phyloP scores from a whole-genome alignment of 1,140 invertebrate species.

The Brachionus plicatilis region DNA sequence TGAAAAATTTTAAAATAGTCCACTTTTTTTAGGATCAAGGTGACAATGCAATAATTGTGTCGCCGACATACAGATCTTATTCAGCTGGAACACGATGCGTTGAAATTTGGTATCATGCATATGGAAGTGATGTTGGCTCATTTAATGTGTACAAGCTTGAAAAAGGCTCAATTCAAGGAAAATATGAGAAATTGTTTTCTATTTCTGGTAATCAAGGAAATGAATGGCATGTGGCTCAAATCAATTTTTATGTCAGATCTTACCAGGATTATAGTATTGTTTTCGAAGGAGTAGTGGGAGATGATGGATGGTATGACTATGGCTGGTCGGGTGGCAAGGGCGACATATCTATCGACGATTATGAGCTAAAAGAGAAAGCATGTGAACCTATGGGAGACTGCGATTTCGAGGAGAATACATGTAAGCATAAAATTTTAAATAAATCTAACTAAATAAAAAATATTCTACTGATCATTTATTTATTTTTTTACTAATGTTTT shows the following conservation, averaged over 20 bases:
- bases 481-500: no score
- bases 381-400: conserved; percentile 42
- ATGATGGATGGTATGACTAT: conserved; percentile 4
- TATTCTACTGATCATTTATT: no score
- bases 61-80: neutral
- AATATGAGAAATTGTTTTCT: conserved; percentile 44
- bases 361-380: conserved; percentile 30
- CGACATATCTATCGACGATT: conserved; percentile 51
- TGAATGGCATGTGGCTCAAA: conserved; percentile 46
- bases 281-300: conserved; percentile 41
- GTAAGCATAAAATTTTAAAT: no score
- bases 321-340: conserved; percentile 29
- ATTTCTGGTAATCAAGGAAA: conserved; percentile 45
- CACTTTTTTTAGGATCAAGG: neutral
- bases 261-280: conserved; percentile 2
- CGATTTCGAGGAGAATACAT: conserved; percentile 45
- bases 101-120: conserved; percentile 71
- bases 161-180: conserved; percentile 40
- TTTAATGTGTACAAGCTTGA: conserved; percentile 45
- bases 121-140: conserved; percentile 55
- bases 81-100: neutral
- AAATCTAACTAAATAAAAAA: no score
- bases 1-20: no score
- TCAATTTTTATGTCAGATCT: conserved; percentile 41
- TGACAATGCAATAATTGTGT: conserved; percentile 10